phyloP scores from a whole-genome alignment of 2,113 vertebrate genomes.

The Ondatra zibethicus region DNA sequence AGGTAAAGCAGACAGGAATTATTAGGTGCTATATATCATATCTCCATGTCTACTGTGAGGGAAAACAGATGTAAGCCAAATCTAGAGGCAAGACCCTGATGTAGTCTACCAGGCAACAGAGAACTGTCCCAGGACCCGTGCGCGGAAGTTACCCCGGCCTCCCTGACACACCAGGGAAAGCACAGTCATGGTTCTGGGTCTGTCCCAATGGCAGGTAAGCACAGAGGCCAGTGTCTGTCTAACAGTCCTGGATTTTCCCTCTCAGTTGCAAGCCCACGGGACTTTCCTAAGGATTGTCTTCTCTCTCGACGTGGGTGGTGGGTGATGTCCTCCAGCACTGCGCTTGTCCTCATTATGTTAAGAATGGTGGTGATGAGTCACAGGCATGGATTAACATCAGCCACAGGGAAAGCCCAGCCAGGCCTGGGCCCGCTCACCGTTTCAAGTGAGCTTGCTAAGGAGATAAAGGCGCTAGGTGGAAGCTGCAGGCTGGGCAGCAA shows the following conservation, averaged over 20 bases:
- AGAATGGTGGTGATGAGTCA: not conserved
- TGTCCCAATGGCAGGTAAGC: not conserved
- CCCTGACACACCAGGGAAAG: not conserved
- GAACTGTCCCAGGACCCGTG: not conserved
- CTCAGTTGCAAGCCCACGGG: rapidly evolving
- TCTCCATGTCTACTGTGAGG: not conserved
- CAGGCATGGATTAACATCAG: not conserved
- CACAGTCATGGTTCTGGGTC: too few species aligned
- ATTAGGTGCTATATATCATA: not conserved
- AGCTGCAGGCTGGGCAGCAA: not conserved
- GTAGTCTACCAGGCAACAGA: not conserved
- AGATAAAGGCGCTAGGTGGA: rapidly evolving
- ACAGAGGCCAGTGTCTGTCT: not conserved
- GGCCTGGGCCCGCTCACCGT: rapidly evolving
- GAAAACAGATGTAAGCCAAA: not conserved
- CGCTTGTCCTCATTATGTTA: not conserved
- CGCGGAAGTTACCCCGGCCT: too few species aligned
- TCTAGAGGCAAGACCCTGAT: not conserved
- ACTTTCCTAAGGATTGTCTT: not conserved
- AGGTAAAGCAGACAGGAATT: rapidly evolving
- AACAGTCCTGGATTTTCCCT: not conserved
- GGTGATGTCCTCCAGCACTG: not conserved
- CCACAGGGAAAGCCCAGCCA: not conserved
- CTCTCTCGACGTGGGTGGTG: too few species aligned
- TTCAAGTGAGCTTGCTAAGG: not conserved